Percentiles rank a stretch among this genome's conserved stretches.
Conservation (phyloP, 1,140 invertebrate species). For the Idris sp. region DNA sequence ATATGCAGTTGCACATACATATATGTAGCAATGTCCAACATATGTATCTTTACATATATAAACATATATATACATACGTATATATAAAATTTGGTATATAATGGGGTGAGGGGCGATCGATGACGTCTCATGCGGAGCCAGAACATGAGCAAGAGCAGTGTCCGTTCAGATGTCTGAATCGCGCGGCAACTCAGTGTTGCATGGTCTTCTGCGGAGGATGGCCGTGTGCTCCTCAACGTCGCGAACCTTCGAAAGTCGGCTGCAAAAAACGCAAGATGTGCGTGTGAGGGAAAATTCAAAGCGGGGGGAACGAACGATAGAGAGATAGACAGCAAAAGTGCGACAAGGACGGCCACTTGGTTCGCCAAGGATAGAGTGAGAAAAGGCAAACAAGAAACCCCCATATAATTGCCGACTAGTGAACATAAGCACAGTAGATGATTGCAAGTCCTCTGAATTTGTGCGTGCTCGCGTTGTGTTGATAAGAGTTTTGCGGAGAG, state of each 20-base stretch:
- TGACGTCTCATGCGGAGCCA: conserved; percentile 63
- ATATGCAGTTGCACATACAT: too few species aligned
- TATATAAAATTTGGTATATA: conserved; percentile 43
- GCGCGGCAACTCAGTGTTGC: conserved; percentile 42
- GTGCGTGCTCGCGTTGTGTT: conserved; percentile 2
- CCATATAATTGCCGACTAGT: conserved; percentile 20
- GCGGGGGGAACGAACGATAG: conserved; percentile 24
- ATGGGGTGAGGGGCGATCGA: conserved; percentile 65
- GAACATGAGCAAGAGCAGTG: conserved; percentile 52
- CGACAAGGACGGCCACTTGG: conserved; percentile 1
- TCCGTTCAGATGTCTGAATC: conserved; percentile 28
- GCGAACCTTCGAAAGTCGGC: conserved; percentile 27
- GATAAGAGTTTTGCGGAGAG: not conserved
- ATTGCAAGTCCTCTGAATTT: conserved; percentile 10
- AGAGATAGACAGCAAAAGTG: conserved; percentile 17
- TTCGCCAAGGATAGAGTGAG: conserved; percentile 8
- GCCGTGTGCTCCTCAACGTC: conserved; percentile 21
- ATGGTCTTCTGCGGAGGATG: conserved; percentile 45
- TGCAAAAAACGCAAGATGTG: conserved; percentile 27
- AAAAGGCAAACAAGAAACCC: not conserved
- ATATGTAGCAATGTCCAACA: too few species aligned
- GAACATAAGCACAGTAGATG: conserved; percentile 11
- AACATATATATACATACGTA: conserved; percentile 3
- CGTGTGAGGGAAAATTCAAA: conserved; percentile 21
- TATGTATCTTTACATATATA: too few species aligned